phyloP scores from a whole-genome alignment of 1,140 invertebrate genomes.

The Neoseiulus cucumeris region DNA sequence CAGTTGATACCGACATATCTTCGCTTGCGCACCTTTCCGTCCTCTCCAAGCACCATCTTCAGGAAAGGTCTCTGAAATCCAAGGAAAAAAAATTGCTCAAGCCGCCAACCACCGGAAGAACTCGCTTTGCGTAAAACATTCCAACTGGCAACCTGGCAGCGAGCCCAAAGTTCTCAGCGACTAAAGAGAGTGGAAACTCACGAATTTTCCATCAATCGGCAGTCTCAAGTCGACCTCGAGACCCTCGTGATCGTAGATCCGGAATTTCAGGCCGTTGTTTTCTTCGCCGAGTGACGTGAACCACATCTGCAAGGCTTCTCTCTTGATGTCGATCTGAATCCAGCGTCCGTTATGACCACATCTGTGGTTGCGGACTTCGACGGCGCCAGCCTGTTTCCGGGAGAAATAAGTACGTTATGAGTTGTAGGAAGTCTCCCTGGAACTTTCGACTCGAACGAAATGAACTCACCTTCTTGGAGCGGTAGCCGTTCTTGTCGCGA shows the following conservation, averaged over 20 bases:
- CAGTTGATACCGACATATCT: conserved; percentile 54
- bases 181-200: not conserved
- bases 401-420: too few relatives aligned
- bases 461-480: not conserved
- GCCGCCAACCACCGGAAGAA: not conserved
- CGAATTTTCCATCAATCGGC: not conserved
- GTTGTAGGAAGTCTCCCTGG: too few relatives aligned
- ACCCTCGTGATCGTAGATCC: not conserved
- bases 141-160: not conserved
- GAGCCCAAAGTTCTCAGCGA: not conserved
- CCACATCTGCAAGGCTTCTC: not conserved
- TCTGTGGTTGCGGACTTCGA: not conserved
- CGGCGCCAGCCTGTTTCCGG: too few relatives aligned
- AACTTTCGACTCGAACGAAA: not conserved
- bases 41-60: not conserved
- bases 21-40: conserved; percentile 34
- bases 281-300: not conserved
- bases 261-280: not conserved
- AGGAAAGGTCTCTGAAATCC: not conserved
- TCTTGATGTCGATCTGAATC: not conserved
- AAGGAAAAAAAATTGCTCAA: not conserved
- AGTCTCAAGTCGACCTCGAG: not conserved
- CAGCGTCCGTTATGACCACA: not conserved
- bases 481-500: not conserved
- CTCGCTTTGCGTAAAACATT: not conserved